Base-by-base conservation (phyloP, 2,113 vertebrate genomes). In the Argyrosomus japonicus region DNA sequence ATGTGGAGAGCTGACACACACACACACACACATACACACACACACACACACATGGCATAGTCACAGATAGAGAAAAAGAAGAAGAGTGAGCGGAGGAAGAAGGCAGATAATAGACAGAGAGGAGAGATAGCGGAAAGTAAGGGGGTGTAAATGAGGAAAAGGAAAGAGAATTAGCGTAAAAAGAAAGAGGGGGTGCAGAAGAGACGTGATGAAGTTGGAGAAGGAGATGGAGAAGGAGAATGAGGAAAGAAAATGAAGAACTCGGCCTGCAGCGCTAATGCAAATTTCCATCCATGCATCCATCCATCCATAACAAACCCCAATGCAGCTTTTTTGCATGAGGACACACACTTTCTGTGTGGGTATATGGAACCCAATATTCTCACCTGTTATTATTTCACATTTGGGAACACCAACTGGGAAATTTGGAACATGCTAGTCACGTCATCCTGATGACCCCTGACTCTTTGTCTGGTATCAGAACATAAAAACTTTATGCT, bases 1-100 rank as follows among this genome's bases (percentile, higher is more conserved):
- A 75, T 82, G 69, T 80, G 65, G 68, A 68, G 77, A 69, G 53
- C 23, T 53, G 75, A 81, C 47, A 54, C 36, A 72, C 77, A 70
- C 80, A 76, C 61, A 69, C 32, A 75, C 57, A 77, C 48, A 56
- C 47, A 63, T 48, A 60, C 53, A 36, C 4, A 32, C 14, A 14
- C 54, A 75, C 45, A 36, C 4, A 32, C 14, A 14, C 54, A 75
- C 43, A 60, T 43, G 4, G n/a, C 6, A 18, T 45, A 75, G 5
- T 6, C 11, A 14, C 1, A 43, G 60, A 36, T 36, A 79, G 14
- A 68, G 12, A 6, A 25, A 32, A 32, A 50, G 25, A 48, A 36
- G 12, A 36, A 23, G 32, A 21, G 17, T 19, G 23, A 29, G 13
- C 11, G 27, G 23, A 47, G 19, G 18, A 25, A 48, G 29, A 6